Percentiles rank a stretch among this genome's conserved stretches.
These are phyloP conservation scores for Drosophila grimshawi DNA, from an alignment of 1,140 invertebrate genomes.

Conservation along the genomic window DNA sequence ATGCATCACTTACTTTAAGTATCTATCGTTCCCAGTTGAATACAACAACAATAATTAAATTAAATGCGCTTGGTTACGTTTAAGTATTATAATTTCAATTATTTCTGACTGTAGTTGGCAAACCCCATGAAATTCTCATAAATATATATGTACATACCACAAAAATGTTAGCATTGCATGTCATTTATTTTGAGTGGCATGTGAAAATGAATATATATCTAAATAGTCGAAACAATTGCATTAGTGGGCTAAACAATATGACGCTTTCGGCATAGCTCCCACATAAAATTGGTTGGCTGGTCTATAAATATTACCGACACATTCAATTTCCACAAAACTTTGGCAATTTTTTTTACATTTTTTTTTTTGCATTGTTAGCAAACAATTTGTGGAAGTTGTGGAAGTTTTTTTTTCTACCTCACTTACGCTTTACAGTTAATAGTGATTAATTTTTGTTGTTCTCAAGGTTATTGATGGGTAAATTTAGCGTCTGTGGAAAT, in stretches of 20 bases:
- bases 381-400: not conserved
- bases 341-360: slow-evolving; percentile 21
- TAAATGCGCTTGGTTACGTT: slow-evolving; percentile 23
- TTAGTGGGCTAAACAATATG: slow-evolving; percentile 18
- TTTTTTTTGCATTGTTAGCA: slow-evolving; percentile 23
- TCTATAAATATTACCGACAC: slow-evolving; percentile 29
- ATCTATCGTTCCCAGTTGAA: too few relatives aligned
- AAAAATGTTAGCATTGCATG: slow-evolving; percentile 28
- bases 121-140: slow-evolving; percentile 55
- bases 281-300: slow-evolving; percentile 35
- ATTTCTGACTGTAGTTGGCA: slow-evolving; percentile 12
- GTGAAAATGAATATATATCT: slow-evolving; percentile 36
- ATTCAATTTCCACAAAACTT: slow-evolving; percentile 34
- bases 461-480: slow-evolving; percentile 46
- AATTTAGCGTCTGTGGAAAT: slow-evolving; percentile 25
- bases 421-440: slow-evolving; percentile 27
- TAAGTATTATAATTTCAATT: slow-evolving; percentile 5
- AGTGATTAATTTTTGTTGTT: slow-evolving; percentile 53
- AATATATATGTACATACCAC: slow-evolving; percentile 49
- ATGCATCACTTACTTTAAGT: too few relatives aligned
- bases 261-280: slow-evolving; percentile 5
- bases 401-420: too few relatives aligned
- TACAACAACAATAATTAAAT: too few relatives aligned
- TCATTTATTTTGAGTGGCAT: slow-evolving; percentile 62
- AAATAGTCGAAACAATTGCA: slow-evolving; percentile 49